Percentiles rank a stretch among this genome's conserved stretches.
These are phyloP conservation scores for Meloidogyne hapla DNA, from an alignment of 1,140 invertebrate species.

Conservation along the genomic window DNA sequence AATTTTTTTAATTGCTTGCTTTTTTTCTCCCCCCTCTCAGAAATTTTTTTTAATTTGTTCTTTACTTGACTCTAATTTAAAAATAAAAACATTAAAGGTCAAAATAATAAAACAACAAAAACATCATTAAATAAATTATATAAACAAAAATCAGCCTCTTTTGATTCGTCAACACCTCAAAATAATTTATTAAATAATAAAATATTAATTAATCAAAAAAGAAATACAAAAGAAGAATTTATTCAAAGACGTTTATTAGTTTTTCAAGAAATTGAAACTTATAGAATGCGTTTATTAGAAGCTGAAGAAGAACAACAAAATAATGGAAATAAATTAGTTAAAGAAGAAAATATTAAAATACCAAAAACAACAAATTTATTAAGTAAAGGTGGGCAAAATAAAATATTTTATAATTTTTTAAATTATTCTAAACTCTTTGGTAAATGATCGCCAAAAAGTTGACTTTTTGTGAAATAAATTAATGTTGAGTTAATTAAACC, in stretches of 20 bases:
- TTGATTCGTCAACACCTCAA: neutral
- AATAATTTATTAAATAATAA: neutral
- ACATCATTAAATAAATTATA: too few species aligned
- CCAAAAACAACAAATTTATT: neutral
- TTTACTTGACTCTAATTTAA: too few species aligned
- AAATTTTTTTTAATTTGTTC: too few species aligned
- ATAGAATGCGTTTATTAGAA: neutral
- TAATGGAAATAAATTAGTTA: neutral
- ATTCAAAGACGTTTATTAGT: neutral
- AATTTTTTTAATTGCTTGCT: too few species aligned
- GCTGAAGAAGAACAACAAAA: neutral
- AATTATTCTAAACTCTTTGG: too few species aligned
- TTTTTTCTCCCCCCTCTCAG: too few species aligned
- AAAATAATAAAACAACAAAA: too few species aligned
- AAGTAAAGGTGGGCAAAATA: neutral
- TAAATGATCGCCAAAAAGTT: too few species aligned
- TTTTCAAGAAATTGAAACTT: conserved; percentile 1
- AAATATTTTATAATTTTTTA: too few species aligned
- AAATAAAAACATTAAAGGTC: too few species aligned
- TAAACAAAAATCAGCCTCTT: neutral
- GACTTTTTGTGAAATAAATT: too few species aligned
- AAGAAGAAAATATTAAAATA: neutral
- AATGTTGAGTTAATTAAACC: too few species aligned
- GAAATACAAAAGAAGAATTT: neutral
- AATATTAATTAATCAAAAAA: neutral